Evolutionary conservation across 1,140 invertebrate species (phyloP).

Genomic region (Scaptomyza graminum): DNA sequence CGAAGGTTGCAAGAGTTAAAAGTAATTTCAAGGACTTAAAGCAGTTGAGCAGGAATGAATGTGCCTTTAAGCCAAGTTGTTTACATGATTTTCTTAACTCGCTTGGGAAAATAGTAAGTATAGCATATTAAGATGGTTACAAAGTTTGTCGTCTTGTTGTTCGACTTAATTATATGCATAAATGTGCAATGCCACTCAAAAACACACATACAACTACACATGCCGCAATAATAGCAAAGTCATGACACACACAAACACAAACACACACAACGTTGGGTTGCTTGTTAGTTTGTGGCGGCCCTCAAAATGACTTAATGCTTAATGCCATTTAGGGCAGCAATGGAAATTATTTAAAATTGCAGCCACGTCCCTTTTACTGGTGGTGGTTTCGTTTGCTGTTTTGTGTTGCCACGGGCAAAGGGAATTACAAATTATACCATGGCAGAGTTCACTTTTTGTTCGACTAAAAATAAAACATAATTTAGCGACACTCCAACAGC

Average conservation of each 20-base stretch:
- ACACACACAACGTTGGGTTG: constrained; percentile 22
- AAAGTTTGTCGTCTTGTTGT: constrained; percentile 21
- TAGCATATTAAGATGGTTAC: not conserved
- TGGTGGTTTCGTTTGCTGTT: constrained; percentile 11
- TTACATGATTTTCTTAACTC: constrained; percentile 4
- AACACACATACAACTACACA: constrained; percentile 21
- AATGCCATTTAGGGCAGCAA: constrained; percentile 72
- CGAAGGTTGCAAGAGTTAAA: not conserved
- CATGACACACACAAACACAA: constrained; percentile 19
- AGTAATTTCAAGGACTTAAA: not conserved
- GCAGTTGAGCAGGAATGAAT: not conserved
- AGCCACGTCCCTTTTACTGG: constrained; percentile 19
- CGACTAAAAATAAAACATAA: constrained; percentile 53
- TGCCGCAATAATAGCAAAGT: constrained; percentile 47
- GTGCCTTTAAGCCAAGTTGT: not conserved
- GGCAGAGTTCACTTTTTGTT: constrained; percentile 38
- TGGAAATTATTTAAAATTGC: constrained; percentile 78
- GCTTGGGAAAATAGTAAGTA: not conserved
- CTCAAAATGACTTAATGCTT: constrained; percentile 72
- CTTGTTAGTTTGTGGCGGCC: constrained; percentile 50
- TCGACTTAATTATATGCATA: constrained; percentile 73
- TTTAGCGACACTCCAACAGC: constrained; percentile 38
- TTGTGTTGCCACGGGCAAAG: constrained; percentile 52
- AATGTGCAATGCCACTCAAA: constrained; percentile 54
- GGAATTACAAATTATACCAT: constrained; percentile 69